These are phyloP conservation scores for Leptinotarsa tumamoca DNA, from an alignment of 2,888 invertebrate genomes.

Conservation along the genomic window DNA sequence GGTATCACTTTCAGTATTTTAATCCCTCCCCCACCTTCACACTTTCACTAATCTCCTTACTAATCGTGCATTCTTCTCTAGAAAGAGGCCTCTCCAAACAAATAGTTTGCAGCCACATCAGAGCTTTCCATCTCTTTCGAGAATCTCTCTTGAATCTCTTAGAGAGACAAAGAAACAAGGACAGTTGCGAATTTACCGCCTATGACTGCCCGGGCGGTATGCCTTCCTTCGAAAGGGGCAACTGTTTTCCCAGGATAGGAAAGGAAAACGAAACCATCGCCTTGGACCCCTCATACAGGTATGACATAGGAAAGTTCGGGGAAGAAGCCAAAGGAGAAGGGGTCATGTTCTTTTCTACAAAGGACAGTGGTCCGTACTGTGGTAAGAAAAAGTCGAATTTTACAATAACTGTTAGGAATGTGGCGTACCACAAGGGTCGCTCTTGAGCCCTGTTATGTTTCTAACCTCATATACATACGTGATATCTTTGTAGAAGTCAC, in stretches of 20 bases:
- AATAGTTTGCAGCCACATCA: slow-evolving; percentile 71
- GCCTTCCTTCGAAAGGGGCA: slow-evolving; percentile 67
- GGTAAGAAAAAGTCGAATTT: slow-evolving; percentile 64
- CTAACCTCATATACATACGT: no score
- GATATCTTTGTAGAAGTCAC: no score
- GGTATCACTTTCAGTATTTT: neutral
- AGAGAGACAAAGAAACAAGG: slow-evolving; percentile 53
- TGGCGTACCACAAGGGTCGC: neutral
- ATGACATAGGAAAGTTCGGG: slow-evolving; percentile 61
- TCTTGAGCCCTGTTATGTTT: neutral
- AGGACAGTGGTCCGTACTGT: slow-evolving; percentile 68
- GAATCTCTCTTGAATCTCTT: slow-evolving; percentile 65
- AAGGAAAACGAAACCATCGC: slow-evolving; percentile 56
- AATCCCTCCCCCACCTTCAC: no score
- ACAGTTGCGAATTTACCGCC: slow-evolving; percentile 64
- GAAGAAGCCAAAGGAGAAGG: slow-evolving; percentile 67
- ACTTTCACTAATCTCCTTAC: neutral
- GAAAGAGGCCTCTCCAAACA: slow-evolving; percentile 60
- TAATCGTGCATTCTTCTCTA: slow-evolving; percentile 38
- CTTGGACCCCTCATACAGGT: slow-evolving; percentile 55
- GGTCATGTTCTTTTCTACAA: slow-evolving; percentile 70
- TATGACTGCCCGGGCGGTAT: slow-evolving; percentile 70
- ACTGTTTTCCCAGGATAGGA: slow-evolving; percentile 68
- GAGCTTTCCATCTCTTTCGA: slow-evolving; percentile 70
- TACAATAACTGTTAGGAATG: neutral